phyloP scores from a whole-genome alignment of 2,888 invertebrate species.

The Polyploca ridens region DNA sequence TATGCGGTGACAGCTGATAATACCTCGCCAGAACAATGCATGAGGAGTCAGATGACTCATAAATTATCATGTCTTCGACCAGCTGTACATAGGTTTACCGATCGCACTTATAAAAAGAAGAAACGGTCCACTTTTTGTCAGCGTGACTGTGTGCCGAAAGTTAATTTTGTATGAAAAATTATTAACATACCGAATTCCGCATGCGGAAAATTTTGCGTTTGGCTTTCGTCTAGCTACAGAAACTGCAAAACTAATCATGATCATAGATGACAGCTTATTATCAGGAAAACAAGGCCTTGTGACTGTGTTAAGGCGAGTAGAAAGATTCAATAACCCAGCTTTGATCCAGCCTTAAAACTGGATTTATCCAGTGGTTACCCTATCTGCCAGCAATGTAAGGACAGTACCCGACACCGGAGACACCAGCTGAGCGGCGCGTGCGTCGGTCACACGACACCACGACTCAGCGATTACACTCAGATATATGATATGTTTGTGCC shows the following conservation, averaged over 20 bases:
- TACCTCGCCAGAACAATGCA: background rate
- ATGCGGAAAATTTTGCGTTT: no score
- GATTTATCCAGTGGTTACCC: conserved; percentile 12
- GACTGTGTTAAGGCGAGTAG: no score
- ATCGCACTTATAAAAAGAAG: background rate
- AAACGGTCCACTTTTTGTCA: background rate
- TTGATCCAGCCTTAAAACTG: background rate
- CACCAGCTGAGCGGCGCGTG: conserved; percentile 22
- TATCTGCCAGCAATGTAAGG: conserved; percentile 16
- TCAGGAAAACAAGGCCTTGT: no score
- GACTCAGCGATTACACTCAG: background rate
- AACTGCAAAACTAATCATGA: background rate
- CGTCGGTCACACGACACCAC: conserved; percentile 18
- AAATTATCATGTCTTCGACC: background rate
- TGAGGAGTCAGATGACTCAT: background rate
- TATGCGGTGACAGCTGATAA: conserved; percentile 8
- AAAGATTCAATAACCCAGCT: no score
- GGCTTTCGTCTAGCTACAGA: no score
- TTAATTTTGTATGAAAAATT: no score
- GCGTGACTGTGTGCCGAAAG: no score
- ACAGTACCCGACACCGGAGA: conserved; percentile 13
- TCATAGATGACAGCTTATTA: no score
- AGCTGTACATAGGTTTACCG: background rate
- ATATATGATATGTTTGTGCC: background rate
- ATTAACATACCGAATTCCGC: no score